Evolutionary conservation across 2,888 invertebrate species (phyloP), one percentile per base, ranked within the genome.

Genomic region (Cacoxenus indagator): DNA sequence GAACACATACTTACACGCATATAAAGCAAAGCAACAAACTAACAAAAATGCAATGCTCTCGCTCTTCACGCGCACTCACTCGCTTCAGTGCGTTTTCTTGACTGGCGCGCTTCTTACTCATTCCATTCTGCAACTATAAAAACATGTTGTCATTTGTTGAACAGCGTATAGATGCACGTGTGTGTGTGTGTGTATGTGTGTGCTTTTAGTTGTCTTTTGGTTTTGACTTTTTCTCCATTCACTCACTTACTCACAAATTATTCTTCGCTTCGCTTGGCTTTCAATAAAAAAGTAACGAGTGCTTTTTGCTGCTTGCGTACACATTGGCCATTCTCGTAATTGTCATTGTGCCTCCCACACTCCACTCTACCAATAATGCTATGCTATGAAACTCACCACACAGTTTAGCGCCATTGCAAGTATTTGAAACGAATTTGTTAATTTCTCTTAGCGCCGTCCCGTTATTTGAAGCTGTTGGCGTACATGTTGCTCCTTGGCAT

Each of bases 71-170:
- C 61, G 61, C 14, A n/a, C 45, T 43, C 61, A 43, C 45, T 45
- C 61, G 45, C 45, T 62, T 62, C 24, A 43, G 61, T 62, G 61
- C 27, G 22, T 62, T 62, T n/a, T 17, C 61, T 62, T 62, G 26
- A 6, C 43, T 45, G 22, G 45, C 5, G 6, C 17, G 29, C 29
- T 24, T n/a, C n/a, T 54, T 19, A 4, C 17, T 27, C 48, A 1
- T 48, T 14, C 48, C n/a, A 48, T 6, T 19, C 4, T 19, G 6
- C 48, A 48, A 48, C 19, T 11, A 8, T 17, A 27, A 57, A 57
- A 57, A 57, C 27, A 26, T 57, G 73, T 70, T 83, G 83, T 80
- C 83, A 80, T 80, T 83, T 82, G 82, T 77, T 80, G 79, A 79
- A 82, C n/a, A n/a, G n/a, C n/a, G n/a, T n/a, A n/a, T n/a, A n/a